Conservation (phyloP, 2,888 invertebrate genomes). For the Pasiphila rectangulata region DNA sequence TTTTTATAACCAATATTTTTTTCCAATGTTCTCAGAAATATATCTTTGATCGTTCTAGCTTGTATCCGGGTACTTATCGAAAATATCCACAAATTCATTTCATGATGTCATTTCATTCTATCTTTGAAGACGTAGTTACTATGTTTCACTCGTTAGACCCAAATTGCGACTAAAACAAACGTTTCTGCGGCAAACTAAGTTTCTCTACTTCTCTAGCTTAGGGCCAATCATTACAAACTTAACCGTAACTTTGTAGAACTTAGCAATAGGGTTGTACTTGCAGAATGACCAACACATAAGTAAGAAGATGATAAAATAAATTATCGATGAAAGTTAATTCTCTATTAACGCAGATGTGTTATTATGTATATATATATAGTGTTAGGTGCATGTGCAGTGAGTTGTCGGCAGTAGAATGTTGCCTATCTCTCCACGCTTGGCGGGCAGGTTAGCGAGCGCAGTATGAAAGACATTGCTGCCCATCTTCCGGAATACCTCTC, state of each 20-base stretch:
- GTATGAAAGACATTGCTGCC: too few species aligned
- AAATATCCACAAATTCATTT: not conserved
- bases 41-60: too few species aligned
- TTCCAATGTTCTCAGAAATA: too few species aligned
- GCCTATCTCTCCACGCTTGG: too few species aligned
- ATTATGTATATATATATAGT: too few species aligned
- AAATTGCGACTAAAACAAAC: conserved; percentile 24
- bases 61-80: not conserved
- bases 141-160: conserved; percentile 4
- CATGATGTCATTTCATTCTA: not conserved
- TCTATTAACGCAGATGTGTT: conserved; percentile 5
- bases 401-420: too few species aligned
- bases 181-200: conserved; percentile 18
- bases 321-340: conserved; percentile 11
- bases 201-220: conserved; percentile 24
- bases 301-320: conserved; percentile 15
- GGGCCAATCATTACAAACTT: conserved; percentile 34
- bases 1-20: too few species aligned
- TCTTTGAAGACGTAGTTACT: not conserved
- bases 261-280: conserved; percentile 21
- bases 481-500: too few species aligned
- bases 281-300: conserved; percentile 21
- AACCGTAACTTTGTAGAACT: conserved; percentile 29
- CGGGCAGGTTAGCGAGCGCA: too few species aligned
- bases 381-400: too few species aligned